These are phyloP conservation scores for Orthosia gothica DNA, from an alignment of 2,888 invertebrate genomes.

Conservation along the genomic window DNA sequence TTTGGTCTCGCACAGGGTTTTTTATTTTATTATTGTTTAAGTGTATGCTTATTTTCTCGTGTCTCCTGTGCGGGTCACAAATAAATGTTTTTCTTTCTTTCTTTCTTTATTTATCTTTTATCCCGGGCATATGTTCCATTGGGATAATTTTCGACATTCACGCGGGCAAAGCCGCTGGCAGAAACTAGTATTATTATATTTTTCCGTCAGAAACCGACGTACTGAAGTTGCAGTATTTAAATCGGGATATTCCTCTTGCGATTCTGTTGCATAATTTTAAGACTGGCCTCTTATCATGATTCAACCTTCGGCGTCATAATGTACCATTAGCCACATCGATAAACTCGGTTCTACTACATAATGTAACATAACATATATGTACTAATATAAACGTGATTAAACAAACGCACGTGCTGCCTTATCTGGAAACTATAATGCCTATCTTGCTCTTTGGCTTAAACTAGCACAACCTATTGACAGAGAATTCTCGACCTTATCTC, in stretches of 20 bases:
- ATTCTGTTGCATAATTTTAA: neutral
- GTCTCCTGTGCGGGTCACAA: too few species aligned
- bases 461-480: conserved; percentile 11
- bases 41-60: too few species aligned
- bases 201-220: too few species aligned
- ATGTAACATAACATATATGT: conserved; percentile 22
- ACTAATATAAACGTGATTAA: conserved; percentile 47
- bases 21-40: too few species aligned
- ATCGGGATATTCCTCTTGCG: neutral
- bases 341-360: conserved; percentile 20
- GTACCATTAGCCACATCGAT: conserved; percentile 22
- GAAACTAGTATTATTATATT: too few species aligned
- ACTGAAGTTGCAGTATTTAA: neutral
- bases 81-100: too few species aligned
- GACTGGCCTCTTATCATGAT: neutral
- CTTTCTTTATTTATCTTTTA: too few species aligned
- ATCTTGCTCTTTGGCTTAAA: conserved; percentile 34
- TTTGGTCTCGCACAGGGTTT: too few species aligned
- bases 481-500: conserved; percentile 36
- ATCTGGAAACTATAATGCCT: conserved; percentile 32
- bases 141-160: too few species aligned
- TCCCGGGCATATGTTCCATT: too few species aligned
- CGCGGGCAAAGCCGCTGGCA: too few species aligned
- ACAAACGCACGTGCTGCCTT: conserved; percentile 53
- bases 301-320: neutral